A percentile compares a stretch with the other conserved stretches of the same genome.
Evolutionary conservation across 2,888 invertebrate species (phyloP).

Genomic region (Melolontha melolontha): DNA sequence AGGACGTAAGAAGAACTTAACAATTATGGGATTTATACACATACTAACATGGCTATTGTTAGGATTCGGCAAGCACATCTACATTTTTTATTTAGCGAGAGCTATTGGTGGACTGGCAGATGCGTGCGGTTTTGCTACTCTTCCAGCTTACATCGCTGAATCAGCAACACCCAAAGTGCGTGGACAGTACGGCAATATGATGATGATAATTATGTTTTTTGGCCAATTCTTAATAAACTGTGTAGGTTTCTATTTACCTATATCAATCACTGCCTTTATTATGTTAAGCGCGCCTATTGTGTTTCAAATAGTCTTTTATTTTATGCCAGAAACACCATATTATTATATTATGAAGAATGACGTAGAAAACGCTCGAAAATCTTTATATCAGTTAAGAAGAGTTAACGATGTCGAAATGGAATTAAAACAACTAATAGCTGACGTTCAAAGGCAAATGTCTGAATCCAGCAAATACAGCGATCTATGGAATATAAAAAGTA

Average conservation of each 20-base stretch:
- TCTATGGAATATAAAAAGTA: constrained; percentile 55
- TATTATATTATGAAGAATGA: constrained; percentile 55
- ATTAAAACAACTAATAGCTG: constrained; percentile 50
- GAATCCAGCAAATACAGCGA: constrained; percentile 55
- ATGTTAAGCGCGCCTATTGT: constrained; percentile 71
- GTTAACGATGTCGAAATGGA: constrained; percentile 55
- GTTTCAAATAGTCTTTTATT: constrained; percentile 68
- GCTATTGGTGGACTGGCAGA: constrained; percentile 55
- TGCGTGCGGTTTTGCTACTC: constrained; percentile 53
- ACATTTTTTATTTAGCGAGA: constrained; percentile 56
- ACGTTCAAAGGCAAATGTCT: constrained; percentile 57
- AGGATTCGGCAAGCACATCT: constrained; percentile 51
- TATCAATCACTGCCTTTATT: constrained; percentile 68
- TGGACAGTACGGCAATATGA: constrained; percentile 58
- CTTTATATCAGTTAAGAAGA: constrained; percentile 53
- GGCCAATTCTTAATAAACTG: constrained; percentile 63
- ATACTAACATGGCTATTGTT: constrained; percentile 54
- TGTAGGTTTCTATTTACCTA: constrained; percentile 70
- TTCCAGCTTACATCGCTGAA: constrained; percentile 59
- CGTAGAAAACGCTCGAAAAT: constrained; percentile 52
- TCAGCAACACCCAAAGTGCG: constrained; percentile 55
- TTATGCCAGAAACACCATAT: constrained; percentile 61
- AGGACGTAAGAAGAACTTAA: constrained; percentile 56
- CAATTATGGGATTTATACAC: constrained; percentile 55
- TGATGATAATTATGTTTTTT: constrained; percentile 53